Percentiles rank a stretch among this genome's conserved stretches.
phyloP scores from a whole-genome alignment of 2,888 invertebrate genomes.

The Geophilus truncorum region DNA sequence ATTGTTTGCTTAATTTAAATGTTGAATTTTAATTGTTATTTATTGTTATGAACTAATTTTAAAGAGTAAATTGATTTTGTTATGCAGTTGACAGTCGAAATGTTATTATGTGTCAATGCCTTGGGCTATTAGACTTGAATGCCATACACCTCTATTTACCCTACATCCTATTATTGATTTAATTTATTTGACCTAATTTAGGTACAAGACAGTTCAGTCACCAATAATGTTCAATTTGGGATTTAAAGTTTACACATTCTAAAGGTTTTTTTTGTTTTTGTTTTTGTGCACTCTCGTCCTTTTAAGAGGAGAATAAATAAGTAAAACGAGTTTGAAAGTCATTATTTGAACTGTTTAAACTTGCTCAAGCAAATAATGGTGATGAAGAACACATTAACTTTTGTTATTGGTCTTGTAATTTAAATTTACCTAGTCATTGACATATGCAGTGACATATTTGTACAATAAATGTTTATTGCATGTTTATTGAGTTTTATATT shows the following conservation, averaged over 20 bases:
- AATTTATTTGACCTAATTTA: slow-evolving; percentile 15
- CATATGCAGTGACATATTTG: not conserved
- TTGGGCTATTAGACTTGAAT: not conserved
- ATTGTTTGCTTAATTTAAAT: too few species aligned
- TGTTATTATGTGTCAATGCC: not conserved
- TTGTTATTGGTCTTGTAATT: not conserved
- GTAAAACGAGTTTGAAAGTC: not conserved
- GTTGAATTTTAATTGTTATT: not conserved
- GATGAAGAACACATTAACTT: not conserved
- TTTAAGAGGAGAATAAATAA: not conserved
- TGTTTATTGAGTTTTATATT: too few species aligned
- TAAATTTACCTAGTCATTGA: not conserved
- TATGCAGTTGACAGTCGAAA: not conserved
- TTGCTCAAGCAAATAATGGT: not conserved
- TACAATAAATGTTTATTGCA: not conserved
- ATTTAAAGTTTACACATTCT: not conserved
- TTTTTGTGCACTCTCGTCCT: not conserved
- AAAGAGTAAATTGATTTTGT: not conserved
- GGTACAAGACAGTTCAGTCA: slow-evolving; percentile 10
- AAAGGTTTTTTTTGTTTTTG: not conserved
- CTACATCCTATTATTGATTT: slow-evolving; percentile 27
- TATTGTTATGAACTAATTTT: not conserved
- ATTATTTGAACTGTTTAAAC: not conserved
- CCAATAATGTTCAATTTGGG: not conserved
- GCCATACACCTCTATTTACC: slow-evolving; percentile 15